These are phyloP conservation scores for Pseudorasbora parva DNA, from an alignment of 2,113 vertebrate genomes.

Conservation along the genomic window DNA sequence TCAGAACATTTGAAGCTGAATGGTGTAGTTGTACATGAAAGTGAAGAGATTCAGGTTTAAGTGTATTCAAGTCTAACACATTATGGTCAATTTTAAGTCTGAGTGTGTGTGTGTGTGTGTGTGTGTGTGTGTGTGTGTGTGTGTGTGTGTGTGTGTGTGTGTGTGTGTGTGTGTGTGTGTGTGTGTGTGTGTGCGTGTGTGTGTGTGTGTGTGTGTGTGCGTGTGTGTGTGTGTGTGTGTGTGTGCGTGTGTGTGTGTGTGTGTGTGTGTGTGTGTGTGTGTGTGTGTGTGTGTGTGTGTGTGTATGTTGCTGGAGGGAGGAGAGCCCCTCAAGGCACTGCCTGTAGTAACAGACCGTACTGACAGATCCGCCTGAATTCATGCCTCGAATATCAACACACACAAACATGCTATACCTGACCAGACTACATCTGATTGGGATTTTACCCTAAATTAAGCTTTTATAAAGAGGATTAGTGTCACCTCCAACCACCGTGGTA, in stretches of 20 bases:
- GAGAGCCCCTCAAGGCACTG: constrained; percentile 31
- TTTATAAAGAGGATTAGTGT: constrained; percentile 52
- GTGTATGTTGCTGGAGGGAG: not conserved
- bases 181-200: too few relatives aligned
- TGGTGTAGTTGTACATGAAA: not conserved
- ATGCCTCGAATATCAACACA: constrained; percentile 25
- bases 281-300: too few relatives aligned
- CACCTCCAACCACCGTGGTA: not conserved
- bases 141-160: not conserved
- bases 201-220: not conserved
- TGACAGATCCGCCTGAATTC: not conserved
- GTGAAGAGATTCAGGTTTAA: not conserved
- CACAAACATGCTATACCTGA: not conserved
- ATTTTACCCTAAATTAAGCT: constrained; percentile 53
- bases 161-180: not conserved
- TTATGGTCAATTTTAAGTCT: not conserved
- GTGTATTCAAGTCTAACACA: not conserved
- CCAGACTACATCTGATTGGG: not conserved
- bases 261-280: not conserved
- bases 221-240: not conserved
- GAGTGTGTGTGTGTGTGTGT: not conserved
- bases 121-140: not conserved
- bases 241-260: not conserved
- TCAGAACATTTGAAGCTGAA: not conserved
- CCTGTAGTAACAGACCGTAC: constrained; percentile 21